A percentile compares a stretch with the other conserved stretches of the same genome.
These are phyloP conservation scores for Ctenosaura bakeri DNA, from an alignment of 2,797 vertebrate genomes.

Conservation along the genomic window DNA sequence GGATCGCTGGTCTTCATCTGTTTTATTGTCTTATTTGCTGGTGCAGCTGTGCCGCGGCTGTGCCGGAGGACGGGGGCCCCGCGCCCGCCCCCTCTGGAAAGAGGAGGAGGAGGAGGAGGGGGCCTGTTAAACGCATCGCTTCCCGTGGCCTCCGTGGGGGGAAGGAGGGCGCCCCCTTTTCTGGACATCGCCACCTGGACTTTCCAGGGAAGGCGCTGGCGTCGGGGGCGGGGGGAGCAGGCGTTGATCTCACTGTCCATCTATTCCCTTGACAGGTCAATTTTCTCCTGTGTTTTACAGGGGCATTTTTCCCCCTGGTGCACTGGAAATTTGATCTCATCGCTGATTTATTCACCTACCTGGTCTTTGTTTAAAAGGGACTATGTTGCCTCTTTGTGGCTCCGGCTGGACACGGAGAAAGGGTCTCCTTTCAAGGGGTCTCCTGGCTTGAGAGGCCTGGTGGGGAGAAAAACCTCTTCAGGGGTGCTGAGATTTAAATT, in stretches of 20 bases:
- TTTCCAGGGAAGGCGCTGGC: slow-evolving; percentile 8
- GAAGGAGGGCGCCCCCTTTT: not conserved
- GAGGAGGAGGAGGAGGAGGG: not conserved
- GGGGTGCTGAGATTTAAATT: not conserved
- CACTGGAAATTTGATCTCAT: slow-evolving; percentile 59
- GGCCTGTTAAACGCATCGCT: not conserved
- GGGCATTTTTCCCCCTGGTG: slow-evolving; percentile 47
- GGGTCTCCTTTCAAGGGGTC: slow-evolving; percentile 21
- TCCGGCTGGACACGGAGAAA: not conserved
- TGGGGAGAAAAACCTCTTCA: not conserved
- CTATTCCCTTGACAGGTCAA: slow-evolving; percentile 74
- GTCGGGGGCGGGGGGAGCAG: not conserved
- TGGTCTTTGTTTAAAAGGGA: slow-evolving; percentile 66
- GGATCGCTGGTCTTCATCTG: slow-evolving; percentile 62
- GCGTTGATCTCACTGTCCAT: slow-evolving; percentile 52
- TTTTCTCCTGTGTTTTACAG: slow-evolving; percentile 74
- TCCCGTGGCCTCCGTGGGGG: not conserved
- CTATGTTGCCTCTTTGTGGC: slow-evolving; percentile 17
- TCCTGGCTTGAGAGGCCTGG: not conserved
- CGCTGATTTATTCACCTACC: slow-evolving; percentile 70
- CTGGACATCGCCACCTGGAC: not conserved
- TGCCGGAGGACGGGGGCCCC: not conserved
- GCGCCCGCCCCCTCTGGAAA: not conserved
- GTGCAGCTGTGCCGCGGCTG: slow-evolving; percentile 48
- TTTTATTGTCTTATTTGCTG: slow-evolving; percentile 64